These are phyloP conservation scores for Amblyjoppa fuscipennis DNA, from an alignment of 2,888 invertebrate species.

Conservation along the genomic window DNA sequence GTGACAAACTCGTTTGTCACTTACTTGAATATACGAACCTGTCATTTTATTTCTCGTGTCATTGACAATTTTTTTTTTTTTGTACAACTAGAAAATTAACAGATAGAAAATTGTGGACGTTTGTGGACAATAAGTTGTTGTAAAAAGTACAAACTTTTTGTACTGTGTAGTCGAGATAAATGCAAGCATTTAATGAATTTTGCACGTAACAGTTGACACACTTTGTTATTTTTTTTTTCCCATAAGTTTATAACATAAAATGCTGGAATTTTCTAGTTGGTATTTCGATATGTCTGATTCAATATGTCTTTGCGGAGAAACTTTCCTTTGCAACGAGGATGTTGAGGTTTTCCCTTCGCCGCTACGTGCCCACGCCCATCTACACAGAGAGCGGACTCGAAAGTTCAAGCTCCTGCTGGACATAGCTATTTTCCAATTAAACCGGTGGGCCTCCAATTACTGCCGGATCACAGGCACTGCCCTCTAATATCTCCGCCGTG, in stretches of 20 bases:
- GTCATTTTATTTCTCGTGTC: too few species aligned
- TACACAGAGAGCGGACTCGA: conserved; percentile 7
- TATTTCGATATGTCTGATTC: not conserved
- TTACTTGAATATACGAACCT: too few species aligned
- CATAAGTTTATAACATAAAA: too few species aligned
- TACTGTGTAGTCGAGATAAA: too few species aligned
- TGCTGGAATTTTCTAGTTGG: not conserved
- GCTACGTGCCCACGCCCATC: not conserved
- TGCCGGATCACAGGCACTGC: conserved; percentile 26
- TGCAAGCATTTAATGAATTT: not conserved
- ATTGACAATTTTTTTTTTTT: too few species aligned
- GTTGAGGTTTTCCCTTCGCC: not conserved
- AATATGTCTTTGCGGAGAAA: not conserved
- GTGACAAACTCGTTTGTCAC: too few species aligned
- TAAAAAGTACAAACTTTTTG: too few species aligned
- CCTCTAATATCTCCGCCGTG: conserved; percentile 51
- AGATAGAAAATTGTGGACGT: too few species aligned
- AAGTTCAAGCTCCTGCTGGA: conserved; percentile 59
- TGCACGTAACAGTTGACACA: too few species aligned
- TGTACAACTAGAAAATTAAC: too few species aligned
- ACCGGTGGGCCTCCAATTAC: conserved; percentile 53
- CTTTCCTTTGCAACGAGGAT: not conserved
- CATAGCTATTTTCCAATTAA: conserved; percentile 61
- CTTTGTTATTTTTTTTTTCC: not conserved
- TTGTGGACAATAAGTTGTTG: too few species aligned